A percentile compares a stretch with the other conserved stretches of the same genome.
These are phyloP conservation scores for Jacana jacana DNA, from an alignment of 2,113 vertebrate species.

Conservation along the genomic window DNA sequence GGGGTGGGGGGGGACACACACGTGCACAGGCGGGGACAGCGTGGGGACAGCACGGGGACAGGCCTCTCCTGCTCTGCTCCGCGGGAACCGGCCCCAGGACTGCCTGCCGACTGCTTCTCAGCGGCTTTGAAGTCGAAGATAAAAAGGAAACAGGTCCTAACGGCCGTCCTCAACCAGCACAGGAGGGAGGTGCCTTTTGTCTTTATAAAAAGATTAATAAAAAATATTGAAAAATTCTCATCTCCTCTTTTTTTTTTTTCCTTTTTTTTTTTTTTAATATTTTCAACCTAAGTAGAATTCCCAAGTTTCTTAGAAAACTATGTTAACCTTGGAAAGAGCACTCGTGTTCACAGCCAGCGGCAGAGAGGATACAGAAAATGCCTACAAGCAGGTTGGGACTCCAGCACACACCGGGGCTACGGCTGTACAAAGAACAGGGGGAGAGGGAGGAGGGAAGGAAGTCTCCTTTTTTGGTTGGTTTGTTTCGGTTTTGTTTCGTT, in stretches of 20 bases:
- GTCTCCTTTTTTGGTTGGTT: background rate
- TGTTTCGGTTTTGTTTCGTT: background rate
- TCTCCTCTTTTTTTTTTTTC: slow-evolving; percentile 72
- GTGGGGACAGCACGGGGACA: background rate
- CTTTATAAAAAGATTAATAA: slow-evolving; percentile 84
- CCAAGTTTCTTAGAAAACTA: slow-evolving; percentile 78
- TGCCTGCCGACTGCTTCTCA: slow-evolving; percentile 6
- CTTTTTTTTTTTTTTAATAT: slow-evolving; percentile 61
- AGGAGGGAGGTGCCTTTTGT: slow-evolving; percentile 62
- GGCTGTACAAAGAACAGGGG: slow-evolving; percentile 8
- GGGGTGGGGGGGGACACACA: no score
- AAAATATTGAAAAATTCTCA: slow-evolving; percentile 81
- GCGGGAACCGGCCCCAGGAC: background rate
- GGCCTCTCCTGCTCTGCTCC: slow-evolving; percentile 37
- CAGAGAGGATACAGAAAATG: slow-evolving; percentile 55
- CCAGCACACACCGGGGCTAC: slow-evolving; percentile 56
- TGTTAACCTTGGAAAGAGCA: slow-evolving; percentile 69
- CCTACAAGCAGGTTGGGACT: slow-evolving; percentile 60
- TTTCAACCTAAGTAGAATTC: slow-evolving; percentile 65
- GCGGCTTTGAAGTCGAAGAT: slow-evolving; percentile 32
- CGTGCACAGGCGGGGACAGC: no score
- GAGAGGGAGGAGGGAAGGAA: background rate
- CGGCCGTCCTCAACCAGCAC: slow-evolving; percentile 45
- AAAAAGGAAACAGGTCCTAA: slow-evolving; percentile 40
- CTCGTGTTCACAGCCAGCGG: slow-evolving; percentile 63